These are phyloP conservation scores for Agriotes lineatus DNA, from an alignment of 2,888 invertebrate species.

Conservation along the genomic window DNA sequence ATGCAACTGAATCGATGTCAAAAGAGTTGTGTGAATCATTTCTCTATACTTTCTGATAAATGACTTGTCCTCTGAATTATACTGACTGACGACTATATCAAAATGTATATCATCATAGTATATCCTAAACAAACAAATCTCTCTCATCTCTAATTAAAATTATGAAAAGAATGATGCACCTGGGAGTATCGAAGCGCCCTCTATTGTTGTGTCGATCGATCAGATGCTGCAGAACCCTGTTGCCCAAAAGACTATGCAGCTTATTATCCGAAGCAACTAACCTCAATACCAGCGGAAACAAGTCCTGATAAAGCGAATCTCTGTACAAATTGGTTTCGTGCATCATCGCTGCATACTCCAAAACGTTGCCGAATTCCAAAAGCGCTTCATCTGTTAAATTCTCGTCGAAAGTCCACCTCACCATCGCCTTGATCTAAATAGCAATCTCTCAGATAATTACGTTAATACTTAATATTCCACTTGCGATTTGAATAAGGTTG, in stretches of 20 bases:
- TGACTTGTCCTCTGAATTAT: constrained; percentile 66
- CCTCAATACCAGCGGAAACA: constrained; percentile 67
- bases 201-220: constrained; percentile 70
- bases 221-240: constrained; percentile 69
- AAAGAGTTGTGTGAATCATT: constrained; percentile 65
- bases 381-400: constrained; percentile 64
- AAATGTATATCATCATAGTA: constrained; percentile 66
- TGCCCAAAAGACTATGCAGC: constrained; percentile 69
- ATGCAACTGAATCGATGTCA: constrained; percentile 67
- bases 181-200: constrained; percentile 67
- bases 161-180: too few relatives aligned
- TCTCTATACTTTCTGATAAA: constrained; percentile 69
- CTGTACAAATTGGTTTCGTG: constrained; percentile 65
- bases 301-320: constrained; percentile 66
- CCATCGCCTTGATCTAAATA: constrained; percentile 65
- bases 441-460: constrained; percentile 26
- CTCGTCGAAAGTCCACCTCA: constrained; percentile 68
- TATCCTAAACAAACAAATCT: constrained; percentile 63
- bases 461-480: constrained; percentile 20
- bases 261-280: constrained; percentile 68
- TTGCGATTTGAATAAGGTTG: constrained; percentile 66
- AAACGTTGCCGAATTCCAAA: constrained; percentile 68
- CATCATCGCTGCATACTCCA: constrained; percentile 69
- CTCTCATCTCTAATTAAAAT: too few relatives aligned
- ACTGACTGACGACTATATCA: constrained; percentile 64